Conservation (phyloP, 2,113 vertebrate species). For the Ginglymostoma cirratum region DNA sequence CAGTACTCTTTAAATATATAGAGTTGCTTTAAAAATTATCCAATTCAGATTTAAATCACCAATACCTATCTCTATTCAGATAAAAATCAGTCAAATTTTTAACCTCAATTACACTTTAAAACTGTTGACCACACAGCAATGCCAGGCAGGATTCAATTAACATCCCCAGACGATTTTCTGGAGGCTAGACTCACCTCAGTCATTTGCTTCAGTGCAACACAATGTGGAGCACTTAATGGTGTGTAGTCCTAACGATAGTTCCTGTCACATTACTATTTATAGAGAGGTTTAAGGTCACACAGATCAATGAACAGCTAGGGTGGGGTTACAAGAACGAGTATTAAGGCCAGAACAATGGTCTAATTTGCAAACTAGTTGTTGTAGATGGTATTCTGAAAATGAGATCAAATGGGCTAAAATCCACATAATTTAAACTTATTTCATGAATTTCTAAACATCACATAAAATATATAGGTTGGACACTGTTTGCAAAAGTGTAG, state of each 20-base stretch:
- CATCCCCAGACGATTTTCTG: background rate
- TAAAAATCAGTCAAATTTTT: background rate
- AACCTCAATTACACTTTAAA: background rate
- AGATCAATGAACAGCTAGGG: background rate
- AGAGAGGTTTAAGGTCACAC: background rate
- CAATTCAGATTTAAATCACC: background rate
- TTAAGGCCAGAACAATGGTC: background rate
- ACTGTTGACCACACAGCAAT: background rate
- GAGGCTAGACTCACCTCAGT: background rate
- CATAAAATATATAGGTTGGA: background rate
- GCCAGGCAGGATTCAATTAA: background rate
- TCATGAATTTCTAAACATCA: background rate
- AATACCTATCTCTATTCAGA: background rate
- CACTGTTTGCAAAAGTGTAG: background rate
- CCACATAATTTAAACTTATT: background rate
- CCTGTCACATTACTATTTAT: background rate
- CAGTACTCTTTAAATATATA: background rate
- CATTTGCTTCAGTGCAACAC: background rate
- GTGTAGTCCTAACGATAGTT: background rate
- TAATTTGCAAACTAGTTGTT: background rate
- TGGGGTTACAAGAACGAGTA: background rate
- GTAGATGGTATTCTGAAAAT: background rate
- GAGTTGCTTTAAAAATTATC: background rate
- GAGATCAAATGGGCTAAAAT: background rate
- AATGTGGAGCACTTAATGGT: background rate